Evolutionary conservation across 1,140 invertebrate species (phyloP).

Genomic region (Trichogramma pretiosum): DNA sequence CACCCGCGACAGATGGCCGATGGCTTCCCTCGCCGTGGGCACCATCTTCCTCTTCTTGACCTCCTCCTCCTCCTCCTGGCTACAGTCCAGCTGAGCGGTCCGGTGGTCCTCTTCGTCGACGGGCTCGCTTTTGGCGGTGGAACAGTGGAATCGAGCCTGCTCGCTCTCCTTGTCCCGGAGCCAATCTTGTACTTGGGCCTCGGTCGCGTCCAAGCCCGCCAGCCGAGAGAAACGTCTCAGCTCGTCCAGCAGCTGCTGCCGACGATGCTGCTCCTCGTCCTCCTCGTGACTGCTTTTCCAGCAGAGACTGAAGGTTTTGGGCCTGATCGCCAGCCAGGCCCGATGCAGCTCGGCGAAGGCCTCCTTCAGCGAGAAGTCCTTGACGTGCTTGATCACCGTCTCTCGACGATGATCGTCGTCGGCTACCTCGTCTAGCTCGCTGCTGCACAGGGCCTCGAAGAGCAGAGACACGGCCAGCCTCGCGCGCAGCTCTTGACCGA

Average conservation of each 20-base stretch:
- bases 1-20: conserved; percentile 39
- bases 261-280: background rate
- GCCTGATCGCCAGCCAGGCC: conserved; percentile 43
- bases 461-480: conserved; percentile 26
- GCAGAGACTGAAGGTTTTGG: conserved; percentile 41
- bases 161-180: conserved; percentile 33
- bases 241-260: conserved; percentile 24
- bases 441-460: conserved; percentile 16
- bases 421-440: no score
- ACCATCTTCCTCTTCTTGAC: conserved; percentile 22
- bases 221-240: conserved; percentile 38
- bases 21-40: conserved; percentile 40
- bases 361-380: conserved; percentile 43
- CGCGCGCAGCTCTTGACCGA: conserved; percentile 38
- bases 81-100: no score
- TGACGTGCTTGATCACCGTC: no score
- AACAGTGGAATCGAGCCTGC: conserved; percentile 21
- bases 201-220: conserved; percentile 38
- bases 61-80: conserved; percentile 22
- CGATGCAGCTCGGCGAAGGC: conserved; percentile 46
- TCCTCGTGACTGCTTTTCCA: conserved; percentile 31
- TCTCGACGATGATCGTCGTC: conserved; percentile 21
- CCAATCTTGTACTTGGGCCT: conserved; percentile 40
- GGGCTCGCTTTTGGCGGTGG: conserved; percentile 25
- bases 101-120: conserved; percentile 19